A percentile compares a stretch with the other conserved stretches of the same genome.
phyloP scores from a whole-genome alignment of 2,888 invertebrate species.

The Yponomeuta sedellus region DNA sequence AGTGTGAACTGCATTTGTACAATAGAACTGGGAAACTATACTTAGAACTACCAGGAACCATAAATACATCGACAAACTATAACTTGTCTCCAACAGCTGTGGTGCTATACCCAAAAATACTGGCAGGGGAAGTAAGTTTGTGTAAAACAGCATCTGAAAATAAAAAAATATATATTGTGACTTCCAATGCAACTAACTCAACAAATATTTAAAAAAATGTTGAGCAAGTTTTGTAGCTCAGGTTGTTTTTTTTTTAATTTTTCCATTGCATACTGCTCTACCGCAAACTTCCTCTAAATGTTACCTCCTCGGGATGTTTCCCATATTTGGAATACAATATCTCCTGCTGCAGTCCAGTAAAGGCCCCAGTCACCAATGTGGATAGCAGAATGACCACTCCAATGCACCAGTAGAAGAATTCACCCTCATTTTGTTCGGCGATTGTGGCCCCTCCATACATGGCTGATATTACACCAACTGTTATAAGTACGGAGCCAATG shows the following conservation, averaged over 20 bases:
- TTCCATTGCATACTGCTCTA: no score
- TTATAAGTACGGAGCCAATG: slow-evolving; percentile 58
- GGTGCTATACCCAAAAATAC: slow-evolving; percentile 50
- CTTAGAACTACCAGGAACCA: slow-evolving; percentile 51
- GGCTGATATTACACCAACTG: slow-evolving; percentile 53
- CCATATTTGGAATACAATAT: slow-evolving; percentile 58
- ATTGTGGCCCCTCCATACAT: slow-evolving; percentile 59
- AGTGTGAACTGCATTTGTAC: slow-evolving; percentile 58
- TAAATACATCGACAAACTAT: slow-evolving; percentile 32
- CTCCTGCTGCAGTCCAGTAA: slow-evolving; percentile 64
- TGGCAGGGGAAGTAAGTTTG: slow-evolving; percentile 55
- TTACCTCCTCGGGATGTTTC: slow-evolving; percentile 65
- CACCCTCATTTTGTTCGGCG: slow-evolving; percentile 45
- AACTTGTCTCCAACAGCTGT: slow-evolving; percentile 38
- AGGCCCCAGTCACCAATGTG: slow-evolving; percentile 57
- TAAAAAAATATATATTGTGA: slow-evolving; percentile 14
- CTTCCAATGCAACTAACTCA: background rate
- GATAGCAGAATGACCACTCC: slow-evolving; percentile 53
- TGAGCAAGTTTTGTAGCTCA: background rate
- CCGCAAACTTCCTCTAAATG: no score
- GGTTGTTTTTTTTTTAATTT: no score
- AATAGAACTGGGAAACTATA: slow-evolving; percentile 55
- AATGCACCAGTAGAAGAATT: slow-evolving; percentile 55
- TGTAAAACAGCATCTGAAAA: slow-evolving; percentile 68
- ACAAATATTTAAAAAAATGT: background rate